These are phyloP conservation scores for Octomys mimax DNA, from an alignment of 2,797 vertebrate species.

Conservation along the genomic window DNA sequence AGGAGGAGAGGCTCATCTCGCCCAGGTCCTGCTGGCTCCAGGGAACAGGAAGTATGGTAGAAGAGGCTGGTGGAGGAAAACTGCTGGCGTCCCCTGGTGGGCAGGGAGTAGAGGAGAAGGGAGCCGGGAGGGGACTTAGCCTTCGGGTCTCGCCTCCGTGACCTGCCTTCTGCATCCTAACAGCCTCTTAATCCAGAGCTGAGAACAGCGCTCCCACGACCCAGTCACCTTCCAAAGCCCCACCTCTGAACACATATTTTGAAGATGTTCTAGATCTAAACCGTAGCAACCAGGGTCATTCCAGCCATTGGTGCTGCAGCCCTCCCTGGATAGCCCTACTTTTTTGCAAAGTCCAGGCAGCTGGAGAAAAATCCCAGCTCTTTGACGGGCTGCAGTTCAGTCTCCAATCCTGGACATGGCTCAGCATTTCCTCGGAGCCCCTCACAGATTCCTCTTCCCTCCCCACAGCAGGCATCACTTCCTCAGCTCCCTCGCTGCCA, in stretches of 20 bases:
- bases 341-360: background rate
- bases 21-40: background rate
- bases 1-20: background rate
- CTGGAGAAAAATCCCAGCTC: background rate
- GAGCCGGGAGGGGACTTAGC: background rate
- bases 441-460: no score
- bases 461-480: no score
- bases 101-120: background rate
- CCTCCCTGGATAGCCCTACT: no score
- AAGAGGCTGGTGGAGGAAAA: background rate
- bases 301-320: rapidly evolving
- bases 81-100: background rate
- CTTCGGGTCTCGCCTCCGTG: background rate
- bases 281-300: background rate
- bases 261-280: background rate
- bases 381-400: background rate
- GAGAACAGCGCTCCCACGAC: background rate
- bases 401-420: background rate
- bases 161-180: background rate
- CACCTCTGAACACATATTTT: background rate
- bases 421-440: background rate
- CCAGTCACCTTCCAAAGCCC: background rate
- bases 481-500: background rate
- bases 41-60: background rate
- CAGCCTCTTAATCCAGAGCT: background rate